phyloP scores from a whole-genome alignment of 2,113 vertebrate species.

The Ramphastos sulfuratus region DNA sequence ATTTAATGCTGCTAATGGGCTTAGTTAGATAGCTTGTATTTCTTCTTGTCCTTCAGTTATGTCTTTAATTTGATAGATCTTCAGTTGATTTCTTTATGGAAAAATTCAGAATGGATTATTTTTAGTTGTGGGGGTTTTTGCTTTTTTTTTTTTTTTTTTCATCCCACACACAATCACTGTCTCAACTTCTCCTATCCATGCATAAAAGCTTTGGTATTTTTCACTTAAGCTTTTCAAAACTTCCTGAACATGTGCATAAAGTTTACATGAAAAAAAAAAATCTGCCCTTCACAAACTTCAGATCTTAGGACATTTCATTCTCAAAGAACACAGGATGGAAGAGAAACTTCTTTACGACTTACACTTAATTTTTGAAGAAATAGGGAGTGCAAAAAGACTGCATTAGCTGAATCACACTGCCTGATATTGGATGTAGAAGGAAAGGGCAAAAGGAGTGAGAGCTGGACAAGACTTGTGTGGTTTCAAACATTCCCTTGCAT shows the following conservation, averaged over 20 bases:
- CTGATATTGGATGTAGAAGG: too few species aligned
- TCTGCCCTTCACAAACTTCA: neutral
- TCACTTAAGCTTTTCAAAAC: neutral
- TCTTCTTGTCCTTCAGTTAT: too few species aligned
- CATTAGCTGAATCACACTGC: too few species aligned
- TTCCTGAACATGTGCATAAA: neutral
- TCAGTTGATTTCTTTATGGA: too few species aligned
- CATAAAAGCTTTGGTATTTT: neutral
- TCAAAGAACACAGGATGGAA: neutral
- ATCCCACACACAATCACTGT: neutral
- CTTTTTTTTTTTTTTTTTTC: neutral
- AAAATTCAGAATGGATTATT: neutral
- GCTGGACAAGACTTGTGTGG: too few species aligned
- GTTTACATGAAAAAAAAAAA: neutral
- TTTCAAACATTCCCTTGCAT: too few species aligned
- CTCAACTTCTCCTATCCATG: neutral
- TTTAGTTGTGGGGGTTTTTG: neutral
- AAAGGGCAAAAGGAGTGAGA: too few species aligned
- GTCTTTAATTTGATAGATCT: too few species aligned
- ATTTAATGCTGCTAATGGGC: too few species aligned
- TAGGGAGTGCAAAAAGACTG: too few species aligned
- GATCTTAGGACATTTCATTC: neutral
- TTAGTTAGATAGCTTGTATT: too few species aligned
- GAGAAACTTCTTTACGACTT: neutral
- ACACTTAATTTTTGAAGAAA: too few species aligned